These are phyloP conservation scores for Tromatobia lineatoria DNA, from an alignment of 2,888 invertebrate genomes.

Conservation along the genomic window DNA sequence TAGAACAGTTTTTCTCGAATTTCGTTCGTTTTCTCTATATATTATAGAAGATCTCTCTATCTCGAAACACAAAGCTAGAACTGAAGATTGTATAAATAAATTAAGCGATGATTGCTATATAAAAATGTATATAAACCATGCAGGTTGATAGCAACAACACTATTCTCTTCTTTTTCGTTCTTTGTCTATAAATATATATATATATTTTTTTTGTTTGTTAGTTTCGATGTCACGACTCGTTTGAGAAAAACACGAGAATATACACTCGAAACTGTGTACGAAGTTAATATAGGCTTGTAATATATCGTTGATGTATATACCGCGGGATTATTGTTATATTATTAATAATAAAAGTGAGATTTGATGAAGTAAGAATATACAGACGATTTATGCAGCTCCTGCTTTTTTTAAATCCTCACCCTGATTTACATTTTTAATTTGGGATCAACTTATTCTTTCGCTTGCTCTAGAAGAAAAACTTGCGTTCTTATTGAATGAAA, in stretches of 20 bases:
- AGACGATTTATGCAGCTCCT: slow-evolving; percentile 71
- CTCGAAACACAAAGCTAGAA: slow-evolving; percentile 62
- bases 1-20: slow-evolving; percentile 29
- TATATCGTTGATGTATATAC: slow-evolving; percentile 84
- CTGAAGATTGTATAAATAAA: slow-evolving; percentile 70
- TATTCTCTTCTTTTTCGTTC: slow-evolving; percentile 23
- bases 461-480: too few relatives aligned
- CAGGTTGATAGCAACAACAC: slow-evolving; percentile 74
- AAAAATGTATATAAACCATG: slow-evolving; percentile 68
- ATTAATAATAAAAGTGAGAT: slow-evolving; percentile 80
- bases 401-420: not conserved
- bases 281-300: slow-evolving; percentile 78
- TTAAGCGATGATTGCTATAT: slow-evolving; percentile 66
- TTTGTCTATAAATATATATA: not conserved
- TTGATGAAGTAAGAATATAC: slow-evolving; percentile 67
- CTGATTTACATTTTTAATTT: too few relatives aligned
- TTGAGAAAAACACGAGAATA: slow-evolving; percentile 54
- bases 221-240: slow-evolving; percentile 62
- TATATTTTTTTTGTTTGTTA: slow-evolving; percentile 69
- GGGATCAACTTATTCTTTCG: too few relatives aligned
- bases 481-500: too few relatives aligned
- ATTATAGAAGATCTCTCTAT: slow-evolving; percentile 3
- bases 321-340: slow-evolving; percentile 84
- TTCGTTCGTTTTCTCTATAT: slow-evolving; percentile 24
- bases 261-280: slow-evolving; percentile 59